Conservation (phyloP, 1,140 invertebrate species). For the Lepidurus packardi region DNA sequence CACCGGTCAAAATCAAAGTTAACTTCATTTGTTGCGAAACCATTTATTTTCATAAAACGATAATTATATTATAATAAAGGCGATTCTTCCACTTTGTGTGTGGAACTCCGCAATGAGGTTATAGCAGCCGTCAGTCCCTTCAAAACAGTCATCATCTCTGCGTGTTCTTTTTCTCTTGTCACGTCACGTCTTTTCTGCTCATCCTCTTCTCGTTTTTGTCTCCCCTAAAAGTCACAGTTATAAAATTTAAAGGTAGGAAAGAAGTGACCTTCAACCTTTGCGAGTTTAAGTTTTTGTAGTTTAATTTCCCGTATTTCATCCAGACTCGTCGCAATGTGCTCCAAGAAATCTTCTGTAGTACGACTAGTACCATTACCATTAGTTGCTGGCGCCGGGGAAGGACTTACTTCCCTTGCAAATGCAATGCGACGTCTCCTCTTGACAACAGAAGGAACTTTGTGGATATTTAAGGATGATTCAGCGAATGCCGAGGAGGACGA, state of each 20-base stretch:
- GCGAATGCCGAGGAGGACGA: not conserved
- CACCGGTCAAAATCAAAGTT: too few species aligned
- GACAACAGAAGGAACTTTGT: not conserved
- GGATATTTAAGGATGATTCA: not conserved
- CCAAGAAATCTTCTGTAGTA: not conserved
- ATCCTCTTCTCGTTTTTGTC: not conserved
- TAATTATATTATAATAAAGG: not conserved
- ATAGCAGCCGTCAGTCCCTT: not conserved
- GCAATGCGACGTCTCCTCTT: not conserved
- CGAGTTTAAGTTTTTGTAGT: not conserved
- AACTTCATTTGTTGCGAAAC: not conserved
- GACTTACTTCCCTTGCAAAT: not conserved
- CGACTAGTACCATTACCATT: not conserved
- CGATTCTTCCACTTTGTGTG: not conserved
- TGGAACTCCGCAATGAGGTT: not conserved
- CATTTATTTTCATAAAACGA: not conserved
- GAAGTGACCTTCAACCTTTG: not conserved
- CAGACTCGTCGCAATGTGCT: not conserved
- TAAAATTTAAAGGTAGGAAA: too few species aligned
- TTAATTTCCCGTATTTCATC: not conserved
- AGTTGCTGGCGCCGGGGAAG: not conserved
- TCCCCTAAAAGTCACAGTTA: not conserved
- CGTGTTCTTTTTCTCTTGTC: not conserved
- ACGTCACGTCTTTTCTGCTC: not conserved
- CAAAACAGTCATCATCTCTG: not conserved